Evolutionary conservation across 2,888 invertebrate species (phyloP).

Genomic region (Nowickia ferox): DNA sequence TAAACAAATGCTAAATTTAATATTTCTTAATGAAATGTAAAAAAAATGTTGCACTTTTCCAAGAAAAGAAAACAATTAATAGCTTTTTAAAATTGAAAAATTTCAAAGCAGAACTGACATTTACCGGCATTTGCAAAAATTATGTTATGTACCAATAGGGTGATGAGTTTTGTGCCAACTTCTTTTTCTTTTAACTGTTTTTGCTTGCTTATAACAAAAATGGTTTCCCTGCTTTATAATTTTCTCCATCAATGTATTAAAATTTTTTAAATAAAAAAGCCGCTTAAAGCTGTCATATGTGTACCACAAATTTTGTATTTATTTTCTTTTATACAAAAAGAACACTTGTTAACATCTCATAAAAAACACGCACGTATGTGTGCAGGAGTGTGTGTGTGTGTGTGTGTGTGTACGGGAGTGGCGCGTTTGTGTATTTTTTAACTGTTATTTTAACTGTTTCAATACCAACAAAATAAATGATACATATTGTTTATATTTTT

Average conservation of each 20-base stretch:
- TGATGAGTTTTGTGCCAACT: no score
- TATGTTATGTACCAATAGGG: no score
- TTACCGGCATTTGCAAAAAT: no score
- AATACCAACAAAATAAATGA: conserved; percentile 13
- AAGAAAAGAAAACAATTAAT: no score
- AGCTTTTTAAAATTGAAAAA: no score
- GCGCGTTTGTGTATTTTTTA: background rate
- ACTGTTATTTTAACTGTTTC: conserved; percentile 57
- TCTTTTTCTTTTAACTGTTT: no score
- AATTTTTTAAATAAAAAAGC: conserved; percentile 1
- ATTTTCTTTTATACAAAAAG: background rate
- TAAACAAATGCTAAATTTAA: no score
- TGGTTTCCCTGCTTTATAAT: no score
- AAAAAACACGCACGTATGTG: conserved; percentile 2
- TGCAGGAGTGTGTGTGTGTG: background rate
- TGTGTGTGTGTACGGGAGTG: background rate
- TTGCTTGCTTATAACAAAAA: no score
- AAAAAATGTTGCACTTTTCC: no score
- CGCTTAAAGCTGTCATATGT: conserved; percentile 49
- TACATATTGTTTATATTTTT: background rate
- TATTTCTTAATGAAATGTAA: no score
- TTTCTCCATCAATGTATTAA: background rate
- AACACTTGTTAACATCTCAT: conserved; percentile 41
- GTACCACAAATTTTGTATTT: conserved; percentile 30
- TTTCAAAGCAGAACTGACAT: no score